Conservation (phyloP, 2,113 vertebrate species). For the Petrocephalus zakoni region DNA sequence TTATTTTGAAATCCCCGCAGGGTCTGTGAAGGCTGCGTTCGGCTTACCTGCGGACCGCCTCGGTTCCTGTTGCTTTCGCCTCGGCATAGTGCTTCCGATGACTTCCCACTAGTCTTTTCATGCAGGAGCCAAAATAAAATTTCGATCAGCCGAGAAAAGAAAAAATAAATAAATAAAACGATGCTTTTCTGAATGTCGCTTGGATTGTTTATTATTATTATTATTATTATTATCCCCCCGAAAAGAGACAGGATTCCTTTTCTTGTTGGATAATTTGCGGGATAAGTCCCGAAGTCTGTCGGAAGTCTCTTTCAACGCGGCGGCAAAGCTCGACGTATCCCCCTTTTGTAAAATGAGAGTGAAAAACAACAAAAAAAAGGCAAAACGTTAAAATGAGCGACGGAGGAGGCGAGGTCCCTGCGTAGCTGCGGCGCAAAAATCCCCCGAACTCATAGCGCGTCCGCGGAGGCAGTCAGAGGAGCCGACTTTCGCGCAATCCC, state of each 20-base stretch:
- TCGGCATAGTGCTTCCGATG: constrained; percentile 67
- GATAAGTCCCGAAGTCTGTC: constrained; percentile 34
- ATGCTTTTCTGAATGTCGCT: constrained; percentile 32
- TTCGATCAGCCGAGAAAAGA: constrained; percentile 31
- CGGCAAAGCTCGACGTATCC: constrained; percentile 23
- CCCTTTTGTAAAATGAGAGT: constrained; percentile 23
- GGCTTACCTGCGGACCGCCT: constrained; percentile 78
- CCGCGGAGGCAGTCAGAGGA: constrained; percentile 53
- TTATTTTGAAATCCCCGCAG: neutral
- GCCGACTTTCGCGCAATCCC: constrained; percentile 70
- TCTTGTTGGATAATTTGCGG: constrained; percentile 13
- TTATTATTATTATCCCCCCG: constrained; percentile 17
- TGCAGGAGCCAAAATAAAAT: constrained; percentile 50
- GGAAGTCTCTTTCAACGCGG: constrained; percentile 12
- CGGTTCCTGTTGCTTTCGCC: constrained; percentile 76
- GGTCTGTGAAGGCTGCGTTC: neutral
- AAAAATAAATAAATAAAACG: constrained; percentile 25
- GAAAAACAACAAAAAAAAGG: constrained; percentile 8
- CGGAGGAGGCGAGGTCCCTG: constrained; percentile 21
- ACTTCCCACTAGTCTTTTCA: constrained; percentile 61
- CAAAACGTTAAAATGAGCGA: constrained; percentile 26
- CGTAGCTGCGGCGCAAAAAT: constrained; percentile 33
- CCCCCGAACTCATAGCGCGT: constrained; percentile 53
- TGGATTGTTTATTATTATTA: constrained; percentile 31
- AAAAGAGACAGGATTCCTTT: constrained; percentile 34